These are phyloP conservation scores for Cryptotermes secundus DNA, from an alignment of 1,140 invertebrate species.

Conservation along the genomic window DNA sequence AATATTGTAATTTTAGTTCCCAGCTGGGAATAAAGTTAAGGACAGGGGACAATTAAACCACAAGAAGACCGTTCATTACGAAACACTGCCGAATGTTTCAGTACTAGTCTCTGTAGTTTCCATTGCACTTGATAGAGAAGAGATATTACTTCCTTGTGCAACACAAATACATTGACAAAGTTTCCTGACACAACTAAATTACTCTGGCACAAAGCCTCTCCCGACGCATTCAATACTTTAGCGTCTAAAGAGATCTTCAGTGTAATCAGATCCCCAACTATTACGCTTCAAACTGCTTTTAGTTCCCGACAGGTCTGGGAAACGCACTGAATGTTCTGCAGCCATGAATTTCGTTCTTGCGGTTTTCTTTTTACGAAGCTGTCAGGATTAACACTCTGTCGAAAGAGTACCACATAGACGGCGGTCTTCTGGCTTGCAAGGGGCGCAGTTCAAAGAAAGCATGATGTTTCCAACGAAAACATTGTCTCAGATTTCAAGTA, in stretches of 20 bases:
- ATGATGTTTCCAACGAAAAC: too few relatives aligned
- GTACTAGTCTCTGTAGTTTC: background rate
- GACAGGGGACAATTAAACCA: background rate
- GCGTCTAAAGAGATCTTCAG: background rate
- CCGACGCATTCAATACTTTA: background rate
- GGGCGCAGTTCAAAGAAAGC: too few relatives aligned
- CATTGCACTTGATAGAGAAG: background rate
- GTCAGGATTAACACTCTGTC: too few relatives aligned
- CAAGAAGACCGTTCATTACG: background rate
- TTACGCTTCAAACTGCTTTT: background rate
- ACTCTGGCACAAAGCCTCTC: background rate
- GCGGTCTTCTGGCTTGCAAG: too few relatives aligned
- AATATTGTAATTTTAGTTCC: background rate
- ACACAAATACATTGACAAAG: background rate
- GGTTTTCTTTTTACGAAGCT: too few relatives aligned
- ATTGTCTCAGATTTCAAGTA: too few relatives aligned
- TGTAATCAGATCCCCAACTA: background rate
- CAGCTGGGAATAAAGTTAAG: background rate
- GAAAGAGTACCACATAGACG: too few relatives aligned
- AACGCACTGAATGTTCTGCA: too few relatives aligned
- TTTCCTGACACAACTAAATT: background rate
- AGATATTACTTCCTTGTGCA: background rate
- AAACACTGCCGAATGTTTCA: background rate
- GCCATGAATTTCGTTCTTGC: too few relatives aligned
- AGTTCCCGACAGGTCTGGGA: background rate